These are phyloP conservation scores for Lamellibrachia columna DNA, from an alignment of 2,888 invertebrate species.

Conservation along the genomic window DNA sequence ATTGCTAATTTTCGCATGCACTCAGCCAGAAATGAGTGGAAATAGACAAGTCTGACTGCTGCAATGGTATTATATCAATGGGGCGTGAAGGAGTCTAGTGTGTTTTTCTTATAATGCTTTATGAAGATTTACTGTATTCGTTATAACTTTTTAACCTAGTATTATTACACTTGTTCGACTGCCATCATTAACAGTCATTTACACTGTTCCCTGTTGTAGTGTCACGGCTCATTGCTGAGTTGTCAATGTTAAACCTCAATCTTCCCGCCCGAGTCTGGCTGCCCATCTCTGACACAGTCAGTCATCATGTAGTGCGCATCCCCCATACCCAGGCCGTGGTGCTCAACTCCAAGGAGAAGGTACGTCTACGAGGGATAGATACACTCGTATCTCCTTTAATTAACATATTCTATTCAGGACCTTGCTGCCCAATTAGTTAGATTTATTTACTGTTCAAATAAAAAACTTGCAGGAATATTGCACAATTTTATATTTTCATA, in stretches of 20 bases:
- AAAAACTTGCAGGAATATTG: no score
- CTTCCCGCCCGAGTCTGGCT: constrained; percentile 98
- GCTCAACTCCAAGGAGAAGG: constrained; percentile 97
- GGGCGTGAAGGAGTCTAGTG: background rate
- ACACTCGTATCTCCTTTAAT: no score
- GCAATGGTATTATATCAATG: no score
- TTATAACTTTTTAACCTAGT: background rate
- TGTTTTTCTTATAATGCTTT: background rate
- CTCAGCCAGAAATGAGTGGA: background rate
- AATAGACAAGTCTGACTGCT: background rate
- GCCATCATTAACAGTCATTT: background rate
- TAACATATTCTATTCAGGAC: no score
- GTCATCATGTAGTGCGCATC: constrained; percentile 91
- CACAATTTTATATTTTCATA: no score
- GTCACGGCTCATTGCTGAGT: constrained; percentile 83
- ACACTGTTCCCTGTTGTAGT: background rate
- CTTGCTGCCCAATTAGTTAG: no score
- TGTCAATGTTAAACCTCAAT: constrained; percentile 93
- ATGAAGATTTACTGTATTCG: background rate
- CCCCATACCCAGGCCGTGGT: constrained; percentile 97
- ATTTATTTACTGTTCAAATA: no score
- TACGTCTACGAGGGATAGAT: constrained; percentile 53
- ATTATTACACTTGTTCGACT: background rate
- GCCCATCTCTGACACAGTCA: constrained; percentile 79
- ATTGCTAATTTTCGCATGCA: no score